A percentile compares a stretch with the other conserved stretches of the same genome.
Evolutionary conservation across 2,797 vertebrate species (phyloP).

Genomic region (Dromococcyx pavoninus): DNA sequence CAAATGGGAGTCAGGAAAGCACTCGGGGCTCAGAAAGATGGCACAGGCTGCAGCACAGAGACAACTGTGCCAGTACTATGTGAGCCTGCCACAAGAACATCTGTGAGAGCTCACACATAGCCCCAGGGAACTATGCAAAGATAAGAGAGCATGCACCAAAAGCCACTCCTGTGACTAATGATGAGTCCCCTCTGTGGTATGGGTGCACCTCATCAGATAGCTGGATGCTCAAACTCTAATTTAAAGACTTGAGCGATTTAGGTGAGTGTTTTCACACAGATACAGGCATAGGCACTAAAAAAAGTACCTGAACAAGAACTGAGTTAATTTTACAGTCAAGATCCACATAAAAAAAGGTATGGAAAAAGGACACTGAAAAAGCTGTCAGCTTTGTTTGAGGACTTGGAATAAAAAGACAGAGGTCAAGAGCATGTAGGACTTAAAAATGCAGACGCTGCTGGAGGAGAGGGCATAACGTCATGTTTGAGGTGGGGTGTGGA

Average conservation of each 20-base stretch:
- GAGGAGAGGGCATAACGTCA: neutral
- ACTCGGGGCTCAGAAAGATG: too few species aligned
- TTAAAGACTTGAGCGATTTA: neutral
- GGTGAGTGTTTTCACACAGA: neutral
- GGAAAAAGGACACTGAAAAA: neutral
- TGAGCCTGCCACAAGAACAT: neutral
- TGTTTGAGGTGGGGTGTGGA: neutral
- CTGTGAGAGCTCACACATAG: neutral
- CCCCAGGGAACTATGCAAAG: neutral
- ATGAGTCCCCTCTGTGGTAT: accelerated
- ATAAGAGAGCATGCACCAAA: neutral
- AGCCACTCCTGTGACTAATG: neutral
- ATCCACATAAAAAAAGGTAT: neutral
- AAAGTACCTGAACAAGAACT: neutral
- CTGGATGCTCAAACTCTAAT: neutral
- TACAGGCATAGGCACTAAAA: neutral
- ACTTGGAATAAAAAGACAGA: neutral
- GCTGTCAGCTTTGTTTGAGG: neutral
- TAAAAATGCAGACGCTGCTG: neutral
- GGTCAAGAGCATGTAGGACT: neutral
- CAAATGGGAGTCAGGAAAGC: neutral
- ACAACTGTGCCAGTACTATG: accelerated
- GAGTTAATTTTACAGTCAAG: neutral
- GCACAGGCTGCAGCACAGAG: too few species aligned
- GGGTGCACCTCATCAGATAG: neutral